Conservation (phyloP, 2,113 vertebrate species). For the Prionailurus bengalensis region DNA sequence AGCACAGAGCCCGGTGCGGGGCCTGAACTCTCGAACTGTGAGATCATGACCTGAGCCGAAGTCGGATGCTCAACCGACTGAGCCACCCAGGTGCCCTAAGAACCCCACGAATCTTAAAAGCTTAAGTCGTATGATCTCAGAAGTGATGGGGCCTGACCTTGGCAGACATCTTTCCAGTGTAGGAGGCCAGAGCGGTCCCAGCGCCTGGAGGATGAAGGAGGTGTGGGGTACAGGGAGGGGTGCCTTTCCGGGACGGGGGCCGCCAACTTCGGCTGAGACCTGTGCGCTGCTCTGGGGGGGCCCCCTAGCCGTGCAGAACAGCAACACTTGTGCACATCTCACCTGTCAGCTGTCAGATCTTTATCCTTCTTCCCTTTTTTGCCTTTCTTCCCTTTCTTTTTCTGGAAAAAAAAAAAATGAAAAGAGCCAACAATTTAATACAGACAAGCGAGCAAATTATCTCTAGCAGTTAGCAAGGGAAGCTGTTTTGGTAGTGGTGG, state of each 20-base stretch:
- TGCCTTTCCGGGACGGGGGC: neutral
- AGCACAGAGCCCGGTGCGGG: too few species aligned
- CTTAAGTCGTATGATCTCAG: neutral
- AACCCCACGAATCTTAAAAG: neutral
- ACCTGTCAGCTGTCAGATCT: constrained; percentile 92
- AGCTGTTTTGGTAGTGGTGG: rapidly evolving
- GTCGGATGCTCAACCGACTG: too few species aligned
- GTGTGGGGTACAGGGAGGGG: rapidly evolving
- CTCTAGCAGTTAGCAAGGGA: neutral
- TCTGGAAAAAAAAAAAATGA: constrained; percentile 76
- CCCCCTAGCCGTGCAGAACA: rapidly evolving
- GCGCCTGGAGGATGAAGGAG: rapidly evolving
- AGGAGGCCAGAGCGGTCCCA: rapidly evolving
- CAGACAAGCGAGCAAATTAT: neutral
- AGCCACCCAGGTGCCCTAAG: too few species aligned
- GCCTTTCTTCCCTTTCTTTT: constrained; percentile 79
- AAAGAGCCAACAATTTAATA: constrained; percentile 25
- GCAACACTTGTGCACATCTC: neutral
- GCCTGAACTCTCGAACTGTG: too few species aligned
- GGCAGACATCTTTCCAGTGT: rapidly evolving
- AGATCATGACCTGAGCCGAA: too few species aligned
- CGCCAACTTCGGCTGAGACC: rapidly evolving
- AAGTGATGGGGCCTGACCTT: rapidly evolving
- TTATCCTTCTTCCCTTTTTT: constrained; percentile 84
- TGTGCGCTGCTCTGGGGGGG: rapidly evolving